A percentile compares a stretch with the other conserved stretches of the same genome.
Evolutionary conservation across 2,113 vertebrate genomes (phyloP).

Genomic region (Carettochelys insculpta): DNA sequence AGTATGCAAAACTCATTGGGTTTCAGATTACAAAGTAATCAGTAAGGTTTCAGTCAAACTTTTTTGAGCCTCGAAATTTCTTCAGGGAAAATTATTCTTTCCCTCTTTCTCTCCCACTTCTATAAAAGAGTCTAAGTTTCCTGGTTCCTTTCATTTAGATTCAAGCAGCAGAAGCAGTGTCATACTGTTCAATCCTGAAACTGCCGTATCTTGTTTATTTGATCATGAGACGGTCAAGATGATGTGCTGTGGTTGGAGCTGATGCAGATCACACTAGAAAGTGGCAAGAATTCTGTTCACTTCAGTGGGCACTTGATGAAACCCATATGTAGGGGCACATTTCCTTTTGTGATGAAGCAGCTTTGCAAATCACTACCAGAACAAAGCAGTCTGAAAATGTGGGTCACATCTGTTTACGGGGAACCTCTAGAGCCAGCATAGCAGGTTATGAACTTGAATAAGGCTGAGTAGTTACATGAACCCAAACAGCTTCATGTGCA

Average conservation of each 20-base stretch:
- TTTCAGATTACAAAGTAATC: neutral
- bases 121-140: neutral
- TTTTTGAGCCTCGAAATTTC: neutral
- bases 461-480: neutral
- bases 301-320: neutral
- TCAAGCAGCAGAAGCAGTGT: neutral
- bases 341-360: neutral
- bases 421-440: neutral
- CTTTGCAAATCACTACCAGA: neutral
- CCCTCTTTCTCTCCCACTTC: neutral
- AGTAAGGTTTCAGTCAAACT: neutral
- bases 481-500: neutral
- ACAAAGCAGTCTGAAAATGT: neutral
- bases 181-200: neutral
- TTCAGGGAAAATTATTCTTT: neutral
- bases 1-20: neutral
- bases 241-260: neutral
- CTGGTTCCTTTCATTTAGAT: neutral
- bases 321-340: neutral
- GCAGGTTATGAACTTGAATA: neutral
- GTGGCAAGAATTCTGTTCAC: neutral
- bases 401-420: neutral
- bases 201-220: neutral
- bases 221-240: neutral
- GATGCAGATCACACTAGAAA: neutral